phyloP scores from a whole-genome alignment of 2,888 invertebrate genomes.

The Tigriopus californicus region DNA sequence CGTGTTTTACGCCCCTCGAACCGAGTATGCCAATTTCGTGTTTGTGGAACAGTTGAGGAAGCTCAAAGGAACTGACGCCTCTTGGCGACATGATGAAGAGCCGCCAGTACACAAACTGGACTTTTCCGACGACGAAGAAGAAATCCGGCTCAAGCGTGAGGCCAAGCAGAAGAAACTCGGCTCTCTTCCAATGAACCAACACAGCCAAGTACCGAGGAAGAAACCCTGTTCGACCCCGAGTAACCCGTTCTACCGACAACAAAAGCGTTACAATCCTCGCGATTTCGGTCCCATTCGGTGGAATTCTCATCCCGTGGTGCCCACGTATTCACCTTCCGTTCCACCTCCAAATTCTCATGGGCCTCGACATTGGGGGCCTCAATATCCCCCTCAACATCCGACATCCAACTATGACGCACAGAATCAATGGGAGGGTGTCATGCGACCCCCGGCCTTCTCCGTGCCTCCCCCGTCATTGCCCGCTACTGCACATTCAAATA shows the following conservation, averaged over 20 bases:
- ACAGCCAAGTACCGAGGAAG: neutral
- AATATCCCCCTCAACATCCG: too few relatives aligned
- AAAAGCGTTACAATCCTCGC: constrained; percentile 3
- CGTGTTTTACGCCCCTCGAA: constrained; percentile 65
- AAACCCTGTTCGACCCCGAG: too few relatives aligned
- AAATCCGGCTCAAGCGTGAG: constrained; percentile 31
- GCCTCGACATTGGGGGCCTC: too few relatives aligned
- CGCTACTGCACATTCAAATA: too few relatives aligned
- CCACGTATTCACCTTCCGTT: too few relatives aligned
- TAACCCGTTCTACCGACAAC: constrained; percentile 8
- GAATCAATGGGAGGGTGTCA: too few relatives aligned
- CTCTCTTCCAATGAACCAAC: neutral
- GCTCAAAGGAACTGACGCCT: constrained; percentile 67
- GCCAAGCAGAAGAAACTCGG: neutral
- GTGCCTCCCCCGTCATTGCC: too few relatives aligned
- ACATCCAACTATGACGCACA: too few relatives aligned
- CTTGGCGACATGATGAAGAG: constrained; percentile 65
- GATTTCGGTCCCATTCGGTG: constrained; percentile 11
- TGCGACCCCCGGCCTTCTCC: too few relatives aligned
- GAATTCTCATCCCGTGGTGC: neutral
- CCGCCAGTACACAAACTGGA: constrained; percentile 49
- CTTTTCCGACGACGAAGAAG: constrained; percentile 76
- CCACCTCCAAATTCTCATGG: too few relatives aligned
- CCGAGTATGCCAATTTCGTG: constrained; percentile 39
- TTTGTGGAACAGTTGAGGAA: constrained; percentile 23